phyloP scores from a whole-genome alignment of 2,888 invertebrate species.

The Patella depressa region DNA sequence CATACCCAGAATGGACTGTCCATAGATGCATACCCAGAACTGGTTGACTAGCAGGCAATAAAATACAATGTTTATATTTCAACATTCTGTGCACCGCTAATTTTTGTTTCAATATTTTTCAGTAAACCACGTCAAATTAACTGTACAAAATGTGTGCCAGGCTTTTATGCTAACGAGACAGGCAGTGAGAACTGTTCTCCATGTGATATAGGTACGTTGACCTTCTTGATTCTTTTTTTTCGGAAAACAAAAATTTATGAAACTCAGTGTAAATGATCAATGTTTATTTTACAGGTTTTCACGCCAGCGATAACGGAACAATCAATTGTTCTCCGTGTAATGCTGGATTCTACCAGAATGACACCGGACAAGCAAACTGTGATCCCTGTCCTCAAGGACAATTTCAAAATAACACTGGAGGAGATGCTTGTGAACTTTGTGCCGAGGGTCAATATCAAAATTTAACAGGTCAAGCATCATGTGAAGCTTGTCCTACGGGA shows the following conservation, averaged over 20 bases:
- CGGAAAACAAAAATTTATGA: too few relatives aligned
- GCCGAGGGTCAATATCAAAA: conserved; percentile 22
- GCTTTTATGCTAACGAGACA: conserved; percentile 12
- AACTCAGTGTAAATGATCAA: too few relatives aligned
- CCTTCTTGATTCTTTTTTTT: too few relatives aligned
- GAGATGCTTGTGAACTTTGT: conserved; percentile 18
- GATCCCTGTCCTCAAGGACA: too few relatives aligned
- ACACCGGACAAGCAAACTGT: too few relatives aligned
- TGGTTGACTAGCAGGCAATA: too few relatives aligned
- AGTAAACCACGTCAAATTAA: conserved; percentile 20
- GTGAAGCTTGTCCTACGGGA: conserved; percentile 21
- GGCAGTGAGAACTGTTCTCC: conserved; percentile 14
- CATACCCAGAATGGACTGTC: too few relatives aligned
- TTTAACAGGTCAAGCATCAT: conserved; percentile 21
- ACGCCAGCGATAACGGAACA: conserved; percentile 5
- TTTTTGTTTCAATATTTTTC: background rate
- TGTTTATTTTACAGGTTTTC: background rate
- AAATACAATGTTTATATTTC: too few relatives aligned
- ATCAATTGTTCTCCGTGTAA: conserved; percentile 14
- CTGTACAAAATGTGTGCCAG: conserved; percentile 12
- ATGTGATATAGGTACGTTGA: conserved; percentile 15
- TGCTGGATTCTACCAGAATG: conserved; percentile 2
- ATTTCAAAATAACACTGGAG: too few relatives aligned
- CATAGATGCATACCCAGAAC: too few relatives aligned
- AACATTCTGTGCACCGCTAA: too few relatives aligned